Base-by-base conservation (phyloP, 2,888 invertebrate genomes). In the Drosophila meridiana region DNA sequence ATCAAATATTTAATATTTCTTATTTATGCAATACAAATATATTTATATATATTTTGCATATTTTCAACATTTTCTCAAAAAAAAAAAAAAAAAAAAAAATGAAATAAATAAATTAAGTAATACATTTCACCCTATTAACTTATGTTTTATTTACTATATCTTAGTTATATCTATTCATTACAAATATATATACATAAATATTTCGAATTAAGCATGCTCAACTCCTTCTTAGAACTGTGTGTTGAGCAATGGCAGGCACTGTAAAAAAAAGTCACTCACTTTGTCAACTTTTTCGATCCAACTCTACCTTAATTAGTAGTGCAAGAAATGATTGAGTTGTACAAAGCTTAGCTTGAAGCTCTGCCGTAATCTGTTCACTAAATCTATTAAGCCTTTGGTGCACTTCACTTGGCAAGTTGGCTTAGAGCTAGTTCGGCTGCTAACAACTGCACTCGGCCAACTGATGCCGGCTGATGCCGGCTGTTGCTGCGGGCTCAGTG, bases 361-460 rank as follows among this genome's bases (percentile, higher is more conserved):
- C 20, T 56, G 45, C 50, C 77, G 68, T 73, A 68, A 60, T 69
- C 34, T 71, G 61, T 64, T 56, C 78, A 80, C 67, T 77, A 82
- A 82, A 65, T 68, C 69, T 76, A 81, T 81, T 82, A 85, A 65
- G 66, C 76, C 80, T 69, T 79, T 68, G 64, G 69, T 69, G 65
- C 67, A 63, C 72, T 64, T 69, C 63, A 64, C 38, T 76, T 48
- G 60, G 43, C 43, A 53, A 42, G 43, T 48, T 52, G 57, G 38
- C 66, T 34, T 43, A 20, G 43, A 62, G n/a, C 50, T 30, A 30
- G 45, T 38, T 13, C 32, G 43, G 30, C n/a, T 50, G 53, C 40
- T 2, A 13, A 14, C 43, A 20, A 32, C 57, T 42, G 42, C 32
- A 32, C 20, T 32, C 42, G 57, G 65, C 28, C 52, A 9, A n/a